Evolutionary conservation across 2,797 vertebrate species (phyloP).

Genomic region (Spheniscus humboldti): DNA sequence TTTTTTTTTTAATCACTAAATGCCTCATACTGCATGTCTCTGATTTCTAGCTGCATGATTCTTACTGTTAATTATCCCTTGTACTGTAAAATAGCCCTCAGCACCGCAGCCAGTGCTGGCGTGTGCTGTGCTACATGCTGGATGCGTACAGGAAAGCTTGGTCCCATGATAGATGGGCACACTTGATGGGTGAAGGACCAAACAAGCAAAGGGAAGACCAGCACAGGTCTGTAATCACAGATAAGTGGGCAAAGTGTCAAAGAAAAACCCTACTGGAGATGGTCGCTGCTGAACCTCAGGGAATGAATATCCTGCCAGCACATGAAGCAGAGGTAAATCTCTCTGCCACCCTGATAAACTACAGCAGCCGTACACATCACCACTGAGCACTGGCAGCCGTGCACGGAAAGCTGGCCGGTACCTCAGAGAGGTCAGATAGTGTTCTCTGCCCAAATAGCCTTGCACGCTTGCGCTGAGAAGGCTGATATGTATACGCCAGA

Average conservation of each 20-base stretch:
- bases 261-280: background rate
- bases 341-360: background rate
- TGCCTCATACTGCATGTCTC: background rate
- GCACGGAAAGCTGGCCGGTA: background rate
- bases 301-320: background rate
- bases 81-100: background rate
- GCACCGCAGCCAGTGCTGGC: background rate
- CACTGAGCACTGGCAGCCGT: background rate
- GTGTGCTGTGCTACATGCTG: background rate
- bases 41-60: background rate
- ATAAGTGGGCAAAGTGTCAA: constrained; percentile 6
- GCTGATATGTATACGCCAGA: background rate
- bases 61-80: background rate
- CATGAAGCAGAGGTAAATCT: constrained; percentile 15
- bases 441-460: background rate
- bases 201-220: background rate
- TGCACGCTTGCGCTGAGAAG: background rate
- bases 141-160: background rate
- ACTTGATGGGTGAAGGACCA: background rate
- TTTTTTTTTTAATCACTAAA: background rate
- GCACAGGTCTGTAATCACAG: background rate
- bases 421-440: background rate
- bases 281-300: background rate
- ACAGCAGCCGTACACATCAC: background rate
- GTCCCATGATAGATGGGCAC: background rate